Evolutionary conservation across 1,140 invertebrate species (phyloP).

Genomic region (Lamellibrachia luymesi): DNA sequence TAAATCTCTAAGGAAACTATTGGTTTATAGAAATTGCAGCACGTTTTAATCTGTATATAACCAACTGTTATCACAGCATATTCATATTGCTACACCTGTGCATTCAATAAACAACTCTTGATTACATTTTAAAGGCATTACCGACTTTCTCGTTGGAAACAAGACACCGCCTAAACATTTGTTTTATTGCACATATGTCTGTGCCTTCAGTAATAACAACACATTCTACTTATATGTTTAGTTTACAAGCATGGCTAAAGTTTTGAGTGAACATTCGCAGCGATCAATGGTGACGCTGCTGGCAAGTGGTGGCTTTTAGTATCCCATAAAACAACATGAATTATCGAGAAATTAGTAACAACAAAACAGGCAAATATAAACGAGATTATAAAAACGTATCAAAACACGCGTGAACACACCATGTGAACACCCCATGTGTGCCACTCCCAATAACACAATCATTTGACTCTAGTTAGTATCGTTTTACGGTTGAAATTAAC

Average conservation of each 20-base stretch:
- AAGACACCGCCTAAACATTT: too few relatives aligned
- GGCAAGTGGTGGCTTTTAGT: too few relatives aligned
- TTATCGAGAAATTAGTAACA: background rate
- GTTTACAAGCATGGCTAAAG: background rate
- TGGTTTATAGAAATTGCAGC: too few relatives aligned
- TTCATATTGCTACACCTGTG: background rate
- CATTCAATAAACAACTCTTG: background rate
- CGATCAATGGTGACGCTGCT: background rate
- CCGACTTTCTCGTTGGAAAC: too few relatives aligned
- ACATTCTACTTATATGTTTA: background rate
- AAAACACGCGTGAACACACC: background rate
- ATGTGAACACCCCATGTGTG: background rate
- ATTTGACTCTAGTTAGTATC: background rate
- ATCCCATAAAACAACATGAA: background rate
- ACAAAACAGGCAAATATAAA: background rate
- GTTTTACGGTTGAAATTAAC: background rate
- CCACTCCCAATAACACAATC: background rate
- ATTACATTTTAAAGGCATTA: too few relatives aligned
- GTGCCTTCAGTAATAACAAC: background rate
- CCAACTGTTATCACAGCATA: background rate
- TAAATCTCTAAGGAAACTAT: too few relatives aligned
- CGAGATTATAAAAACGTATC: background rate
- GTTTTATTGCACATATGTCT: background rate
- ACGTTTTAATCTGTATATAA: background rate
- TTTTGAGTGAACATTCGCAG: too few relatives aligned